Evolutionary conservation across 2,888 invertebrate species (phyloP), one percentile per base, ranked within the genome.

Genomic region (Gari tellinella): DNA sequence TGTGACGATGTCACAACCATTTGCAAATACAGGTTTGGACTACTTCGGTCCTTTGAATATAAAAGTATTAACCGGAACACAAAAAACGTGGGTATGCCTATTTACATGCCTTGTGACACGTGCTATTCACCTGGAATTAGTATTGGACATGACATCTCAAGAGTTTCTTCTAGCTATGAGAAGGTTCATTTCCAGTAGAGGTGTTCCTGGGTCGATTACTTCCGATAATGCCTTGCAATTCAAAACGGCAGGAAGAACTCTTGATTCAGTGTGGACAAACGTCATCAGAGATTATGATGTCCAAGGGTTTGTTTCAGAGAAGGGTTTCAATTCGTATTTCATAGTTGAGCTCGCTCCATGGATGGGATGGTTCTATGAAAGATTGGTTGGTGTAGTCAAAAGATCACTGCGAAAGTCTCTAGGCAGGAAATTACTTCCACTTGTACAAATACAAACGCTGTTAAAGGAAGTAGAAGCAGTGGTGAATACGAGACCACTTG

Each of bases 81-180:
- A 48, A 31, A 63, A 63, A 37, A 53, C 52, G 21, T 63, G 63
- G 63, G 45, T 55, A 14, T 63, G 63, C 31, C 21, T 63, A 14
- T 63, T 55, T 14, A 63, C 31, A 31, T 31, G 31, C 31, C 31
- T 31, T 10, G 31, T 31, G 31, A 31, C 31, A 31, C 31, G 31
- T 37, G 55, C 53, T 19, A 31, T 63, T 1, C 63, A 63, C 46
- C 37, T 63, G 25, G 19, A 63, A 53, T 14, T 63, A 12, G 53
- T 63, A 4, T 19, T 45, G 21, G 51, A 63, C 41, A 43, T 63
- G 55, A 45, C 55, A 41, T n/a, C 53, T 17, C 10, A 38, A 12
- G 25, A n/a, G 5, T 67, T 61, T 31, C 21, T 67, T 52, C n/a
- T 41, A 19, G n/a, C 55, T 38, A 31, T 64, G 3, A 45, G 64